Base-by-base conservation (phyloP, 64 coral and sea anemone species). In the Stichodactyla mertensii region DNA sequence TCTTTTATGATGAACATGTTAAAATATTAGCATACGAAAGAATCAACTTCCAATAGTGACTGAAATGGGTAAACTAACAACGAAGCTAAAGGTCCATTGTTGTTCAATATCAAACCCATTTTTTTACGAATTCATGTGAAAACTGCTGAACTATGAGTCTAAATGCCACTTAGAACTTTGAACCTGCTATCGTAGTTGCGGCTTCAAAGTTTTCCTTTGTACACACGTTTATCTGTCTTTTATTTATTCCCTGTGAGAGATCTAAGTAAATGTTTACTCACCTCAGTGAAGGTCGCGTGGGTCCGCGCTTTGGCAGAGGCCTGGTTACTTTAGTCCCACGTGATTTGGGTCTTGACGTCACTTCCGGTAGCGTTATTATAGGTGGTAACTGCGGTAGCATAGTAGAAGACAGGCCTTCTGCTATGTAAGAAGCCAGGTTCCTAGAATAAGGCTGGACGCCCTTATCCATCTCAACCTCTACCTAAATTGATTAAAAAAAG, bases 211-310 rank as follows among this genome's bases (percentile, higher is more conserved):
- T 45, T 45, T 45, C 36, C 36, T 45, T 45, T 45, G 36, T 1
- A 45, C 36, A 45, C 36, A 45, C 3, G 36, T 45, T 45, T 45
- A 31, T 45, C 36, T 45, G 3, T 45, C 36, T 45, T 45, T 45
- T 2, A 15, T 58, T 58, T 4, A 58, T 58, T 58, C 4, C 14
- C 56, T 20, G 13, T 19, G 4, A 66, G 9, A 16, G 15, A 59
- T 59, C 15, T 59, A 59, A 59, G 57, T 59, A 59, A 10, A 59
- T 16, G 13, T 66, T 58, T 15, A 58, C 51, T 81, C 64, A 96
- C 94, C 94, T 96, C 16, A 96, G 84, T 11, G 94, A 96, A 57
- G 94, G 94, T 85, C 83, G 83, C 14, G 83, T 61, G 2, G 84
- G 85, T 36, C 71, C 87, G 27, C 61, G 86, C 79, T 84, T 92